Conservation (phyloP, 2,888 invertebrate genomes). For the Microplitis manilae region DNA sequence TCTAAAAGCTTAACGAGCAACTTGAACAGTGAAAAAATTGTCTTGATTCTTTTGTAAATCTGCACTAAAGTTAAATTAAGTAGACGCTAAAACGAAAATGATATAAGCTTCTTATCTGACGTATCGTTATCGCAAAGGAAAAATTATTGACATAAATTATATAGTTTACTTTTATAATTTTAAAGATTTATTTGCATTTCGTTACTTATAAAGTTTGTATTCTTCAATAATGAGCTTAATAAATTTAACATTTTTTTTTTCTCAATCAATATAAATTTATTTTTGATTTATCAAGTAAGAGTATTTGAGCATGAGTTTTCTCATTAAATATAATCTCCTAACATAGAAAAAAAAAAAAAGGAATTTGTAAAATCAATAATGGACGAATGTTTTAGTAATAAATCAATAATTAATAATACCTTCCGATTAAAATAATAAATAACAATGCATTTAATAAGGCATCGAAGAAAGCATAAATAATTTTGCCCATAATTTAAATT, state of each 20-base stretch:
- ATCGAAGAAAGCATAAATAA: not conserved
- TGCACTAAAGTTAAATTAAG: conserved; percentile 50
- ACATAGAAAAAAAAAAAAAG: not conserved
- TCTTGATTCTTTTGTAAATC: conserved; percentile 21
- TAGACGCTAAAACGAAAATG: conserved; percentile 32
- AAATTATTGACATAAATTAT: conserved; percentile 6
- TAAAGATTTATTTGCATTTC: too few species aligned
- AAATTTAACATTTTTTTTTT: too few species aligned
- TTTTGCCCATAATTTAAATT: not conserved
- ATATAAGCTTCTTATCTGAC: conserved; percentile 32
- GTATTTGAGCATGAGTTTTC: not conserved
- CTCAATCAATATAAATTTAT: not conserved
- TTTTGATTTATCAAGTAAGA: not conserved
- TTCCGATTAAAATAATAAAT: not conserved
- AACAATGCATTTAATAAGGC: not conserved
- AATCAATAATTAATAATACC: not conserved
- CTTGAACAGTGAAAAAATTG: not conserved
- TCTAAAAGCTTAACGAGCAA: conserved; percentile 26
- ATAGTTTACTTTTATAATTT: too few species aligned
- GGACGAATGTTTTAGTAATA: not conserved
- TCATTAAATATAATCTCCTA: not conserved
- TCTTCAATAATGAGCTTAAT: too few species aligned
- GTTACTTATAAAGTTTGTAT: too few species aligned
- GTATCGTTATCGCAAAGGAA: conserved; percentile 1
- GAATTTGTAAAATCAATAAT: not conserved